phyloP scores from a whole-genome alignment of 2,113 vertebrate species.

The Ammodytes dubius region DNA sequence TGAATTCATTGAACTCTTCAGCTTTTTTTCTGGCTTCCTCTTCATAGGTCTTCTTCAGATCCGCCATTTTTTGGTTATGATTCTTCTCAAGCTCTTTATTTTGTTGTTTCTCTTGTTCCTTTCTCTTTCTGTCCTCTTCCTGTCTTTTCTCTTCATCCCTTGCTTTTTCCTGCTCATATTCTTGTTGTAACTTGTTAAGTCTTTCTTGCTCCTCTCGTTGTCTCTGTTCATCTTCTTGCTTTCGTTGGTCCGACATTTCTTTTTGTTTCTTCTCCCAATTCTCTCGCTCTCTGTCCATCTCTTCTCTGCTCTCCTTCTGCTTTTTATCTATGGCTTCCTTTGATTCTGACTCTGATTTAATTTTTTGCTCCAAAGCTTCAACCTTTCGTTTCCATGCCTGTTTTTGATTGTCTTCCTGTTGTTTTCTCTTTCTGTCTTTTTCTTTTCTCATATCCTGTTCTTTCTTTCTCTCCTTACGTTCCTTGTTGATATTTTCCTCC shows the following conservation, averaged over 20 bases:
- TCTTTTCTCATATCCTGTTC: constrained; percentile 8
- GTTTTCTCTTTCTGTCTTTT: constrained; percentile 22
- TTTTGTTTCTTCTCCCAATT: neutral
- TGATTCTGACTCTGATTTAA: neutral
- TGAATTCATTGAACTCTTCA: neutral
- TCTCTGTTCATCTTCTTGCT: constrained; percentile 16
- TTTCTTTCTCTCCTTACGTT: constrained; percentile 19
- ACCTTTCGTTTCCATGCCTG: neutral
- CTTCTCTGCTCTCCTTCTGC: constrained; percentile 8
- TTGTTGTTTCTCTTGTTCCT: neutral
- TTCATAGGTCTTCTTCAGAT: neutral
- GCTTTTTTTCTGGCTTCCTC: constrained; percentile 6
- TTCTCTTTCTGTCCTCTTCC: neutral
- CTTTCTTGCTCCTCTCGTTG: constrained; percentile 24
- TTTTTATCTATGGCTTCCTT: constrained; percentile 14
- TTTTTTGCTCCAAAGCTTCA: too few relatives aligned
- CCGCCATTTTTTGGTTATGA: neutral
- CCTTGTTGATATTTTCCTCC: neutral
- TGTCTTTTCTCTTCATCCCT: neutral
- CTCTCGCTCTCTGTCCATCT: constrained; percentile 25
- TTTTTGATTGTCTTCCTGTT: neutral
- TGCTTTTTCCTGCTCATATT: neutral
- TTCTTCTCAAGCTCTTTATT: neutral
- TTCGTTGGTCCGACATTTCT: constrained; percentile 3
- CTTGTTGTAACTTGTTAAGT: neutral